Evolutionary conservation across 2,797 vertebrate species (phyloP).

Genomic region (Erpetoichthys calabaricus): DNA sequence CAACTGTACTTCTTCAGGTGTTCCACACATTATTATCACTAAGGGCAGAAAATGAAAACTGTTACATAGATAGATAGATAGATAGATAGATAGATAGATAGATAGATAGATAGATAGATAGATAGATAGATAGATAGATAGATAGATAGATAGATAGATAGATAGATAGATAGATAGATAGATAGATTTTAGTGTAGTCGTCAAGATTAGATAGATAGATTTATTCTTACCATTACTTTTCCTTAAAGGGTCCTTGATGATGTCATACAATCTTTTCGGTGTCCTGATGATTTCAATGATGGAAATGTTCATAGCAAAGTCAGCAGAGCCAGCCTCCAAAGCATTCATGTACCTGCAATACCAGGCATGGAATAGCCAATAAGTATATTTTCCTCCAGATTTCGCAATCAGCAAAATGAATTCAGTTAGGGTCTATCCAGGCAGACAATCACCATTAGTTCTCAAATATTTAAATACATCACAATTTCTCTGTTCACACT

Average conservation of each 20-base stretch:
- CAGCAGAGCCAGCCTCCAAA: conserved; percentile 57
- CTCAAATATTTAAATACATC: too few relatives aligned
- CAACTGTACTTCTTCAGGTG: conserved; percentile 27
- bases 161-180: not conserved
- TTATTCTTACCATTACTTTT: conserved; percentile 53
- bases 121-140: not conserved
- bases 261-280: conserved; percentile 14
- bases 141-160: not conserved
- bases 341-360: conserved; percentile 79
- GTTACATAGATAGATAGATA: not conserved
- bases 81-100: not conserved
- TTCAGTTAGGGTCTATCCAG: too few relatives aligned
- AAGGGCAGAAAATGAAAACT: conserved; percentile 13
- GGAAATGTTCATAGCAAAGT: conserved; percentile 39
- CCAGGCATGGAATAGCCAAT: conserved; percentile 5
- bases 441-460: too few relatives aligned
- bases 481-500: too few relatives aligned
- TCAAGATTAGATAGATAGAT: not conserved
- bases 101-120: not conserved
- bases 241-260: conserved; percentile 25
- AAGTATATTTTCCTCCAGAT: too few relatives aligned
- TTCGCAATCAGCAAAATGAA: too few relatives aligned
- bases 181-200: too few relatives aligned
- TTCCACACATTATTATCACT: conserved; percentile 81
- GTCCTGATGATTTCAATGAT: conserved; percentile 38